A percentile compares a stretch with the other conserved stretches of the same genome.
Conservation (phyloP, 2,113 vertebrate species). For the Mirza zaza region DNA sequence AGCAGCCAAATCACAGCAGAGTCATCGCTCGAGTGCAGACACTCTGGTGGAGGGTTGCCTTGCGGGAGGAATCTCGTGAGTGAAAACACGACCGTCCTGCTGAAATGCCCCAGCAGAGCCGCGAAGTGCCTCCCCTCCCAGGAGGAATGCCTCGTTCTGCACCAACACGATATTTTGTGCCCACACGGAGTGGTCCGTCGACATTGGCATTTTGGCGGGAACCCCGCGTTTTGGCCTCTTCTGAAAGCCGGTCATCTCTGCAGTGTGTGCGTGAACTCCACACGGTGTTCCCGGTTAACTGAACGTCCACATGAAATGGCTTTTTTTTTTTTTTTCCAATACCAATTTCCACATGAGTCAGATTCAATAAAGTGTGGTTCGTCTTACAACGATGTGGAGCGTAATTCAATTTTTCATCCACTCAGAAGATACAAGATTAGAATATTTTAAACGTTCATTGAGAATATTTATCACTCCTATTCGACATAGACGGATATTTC, state of each 20-base stretch:
- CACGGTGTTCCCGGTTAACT: not conserved
- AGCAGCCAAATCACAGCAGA: not conserved
- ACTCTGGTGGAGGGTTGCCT: not conserved
- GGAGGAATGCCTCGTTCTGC: accelerated
- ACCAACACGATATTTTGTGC: not conserved
- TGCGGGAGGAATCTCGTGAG: not conserved
- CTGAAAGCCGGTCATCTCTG: no score
- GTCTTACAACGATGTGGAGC: not conserved
- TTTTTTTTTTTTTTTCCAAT: not conserved
- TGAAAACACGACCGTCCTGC: accelerated
- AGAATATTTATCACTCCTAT: not conserved
- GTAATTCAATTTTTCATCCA: not conserved
- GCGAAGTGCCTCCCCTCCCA: accelerated
- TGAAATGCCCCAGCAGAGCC: accelerated
- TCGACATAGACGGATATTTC: not conserved
- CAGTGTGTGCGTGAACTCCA: not conserved
- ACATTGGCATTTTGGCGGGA: not conserved
- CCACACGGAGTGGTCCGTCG: accelerated
- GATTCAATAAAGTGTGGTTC: not conserved
- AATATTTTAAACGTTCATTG: not conserved
- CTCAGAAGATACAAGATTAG: not conserved
- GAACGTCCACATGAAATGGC: not conserved
- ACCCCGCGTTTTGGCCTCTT: accelerated
- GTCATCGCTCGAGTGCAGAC: accelerated
- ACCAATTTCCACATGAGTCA: not conserved